Conservation (phyloP, 2,888 invertebrate genomes). For the Gisinianus flammeolus region DNA sequence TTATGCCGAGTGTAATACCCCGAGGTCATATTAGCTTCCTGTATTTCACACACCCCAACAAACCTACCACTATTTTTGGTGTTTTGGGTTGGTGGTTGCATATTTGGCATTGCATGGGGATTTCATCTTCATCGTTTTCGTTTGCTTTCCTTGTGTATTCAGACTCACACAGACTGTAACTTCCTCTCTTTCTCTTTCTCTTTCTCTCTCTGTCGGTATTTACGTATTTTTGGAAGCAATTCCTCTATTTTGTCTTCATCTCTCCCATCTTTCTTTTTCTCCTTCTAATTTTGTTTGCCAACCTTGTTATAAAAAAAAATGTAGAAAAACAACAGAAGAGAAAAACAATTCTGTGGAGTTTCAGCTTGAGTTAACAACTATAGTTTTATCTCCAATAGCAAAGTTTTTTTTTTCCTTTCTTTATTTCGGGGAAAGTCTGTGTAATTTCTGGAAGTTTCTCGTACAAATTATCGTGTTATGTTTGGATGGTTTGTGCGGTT, state of each 20-base stretch:
- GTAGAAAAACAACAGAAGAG: neutral
- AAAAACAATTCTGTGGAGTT: neutral
- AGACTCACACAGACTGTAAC: no score
- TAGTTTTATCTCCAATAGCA: no score
- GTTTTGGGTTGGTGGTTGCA: no score
- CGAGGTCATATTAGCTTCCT: conserved; percentile 24
- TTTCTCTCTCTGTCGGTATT: neutral
- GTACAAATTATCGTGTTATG: no score
- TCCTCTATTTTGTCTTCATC: neutral
- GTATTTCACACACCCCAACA: no score
- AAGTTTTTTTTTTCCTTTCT: neutral
- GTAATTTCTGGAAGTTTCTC: no score
- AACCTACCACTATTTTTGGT: no score
- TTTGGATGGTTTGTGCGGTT: no score
- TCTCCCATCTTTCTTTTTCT: neutral
- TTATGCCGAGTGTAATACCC: conserved; percentile 16
- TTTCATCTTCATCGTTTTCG: no score
- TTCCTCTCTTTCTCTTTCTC: neutral
- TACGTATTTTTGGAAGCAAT: neutral
- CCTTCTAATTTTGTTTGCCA: neutral
- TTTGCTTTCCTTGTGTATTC: no score
- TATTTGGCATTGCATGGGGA: no score
- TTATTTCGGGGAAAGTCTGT: neutral
- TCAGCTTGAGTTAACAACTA: no score
- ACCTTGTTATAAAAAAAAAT: neutral